A percentile compares a stretch with the other conserved stretches of the same genome.
Evolutionary conservation across 2,797 vertebrate genomes (phyloP).

Genomic region (Cryptoprocta ferox): DNA sequence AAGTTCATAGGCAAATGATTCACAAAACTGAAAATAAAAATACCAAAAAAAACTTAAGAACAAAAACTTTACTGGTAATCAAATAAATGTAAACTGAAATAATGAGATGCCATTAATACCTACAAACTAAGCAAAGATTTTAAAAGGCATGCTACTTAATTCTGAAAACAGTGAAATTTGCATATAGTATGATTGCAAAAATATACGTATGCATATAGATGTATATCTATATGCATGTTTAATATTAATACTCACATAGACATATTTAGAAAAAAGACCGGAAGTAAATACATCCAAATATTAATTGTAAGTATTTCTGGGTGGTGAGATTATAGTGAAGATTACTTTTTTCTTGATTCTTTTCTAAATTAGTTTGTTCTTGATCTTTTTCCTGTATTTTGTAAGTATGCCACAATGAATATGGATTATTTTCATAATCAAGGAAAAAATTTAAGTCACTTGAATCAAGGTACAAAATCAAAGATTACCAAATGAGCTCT

Average conservation of each 20-base stretch:
- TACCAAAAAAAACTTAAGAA: conserved; percentile 3
- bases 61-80: background rate
- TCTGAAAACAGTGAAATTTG: conserved; percentile 61
- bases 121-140: conserved; percentile 39
- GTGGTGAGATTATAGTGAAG: background rate
- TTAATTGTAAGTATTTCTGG: conserved; percentile 51
- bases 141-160: conserved; percentile 38
- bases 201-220: conserved; percentile 49
- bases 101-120: conserved; percentile 41
- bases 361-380: conserved; percentile 6
- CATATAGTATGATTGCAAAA: conserved; percentile 48
- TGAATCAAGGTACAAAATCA: conserved; percentile 53
- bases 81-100: conserved; percentile 58
- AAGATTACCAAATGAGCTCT: conserved; percentile 39
- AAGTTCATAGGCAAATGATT: conserved; percentile 35
- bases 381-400: conserved; percentile 39
- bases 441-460: conserved; percentile 39
- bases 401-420: conserved; percentile 62
- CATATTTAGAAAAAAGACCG: conserved; percentile 46
- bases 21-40: conserved; percentile 37
- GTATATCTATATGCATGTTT: conserved; percentile 30
- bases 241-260: conserved; percentile 39
- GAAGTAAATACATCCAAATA: conserved; percentile 46
- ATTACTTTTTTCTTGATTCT: conserved; percentile 43
- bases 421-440: conserved; percentile 72